Evolutionary conservation across 1,140 invertebrate genomes (phyloP), one percentile per base, ranked within the genome.

Genomic region (Nomia melanderi): DNA sequence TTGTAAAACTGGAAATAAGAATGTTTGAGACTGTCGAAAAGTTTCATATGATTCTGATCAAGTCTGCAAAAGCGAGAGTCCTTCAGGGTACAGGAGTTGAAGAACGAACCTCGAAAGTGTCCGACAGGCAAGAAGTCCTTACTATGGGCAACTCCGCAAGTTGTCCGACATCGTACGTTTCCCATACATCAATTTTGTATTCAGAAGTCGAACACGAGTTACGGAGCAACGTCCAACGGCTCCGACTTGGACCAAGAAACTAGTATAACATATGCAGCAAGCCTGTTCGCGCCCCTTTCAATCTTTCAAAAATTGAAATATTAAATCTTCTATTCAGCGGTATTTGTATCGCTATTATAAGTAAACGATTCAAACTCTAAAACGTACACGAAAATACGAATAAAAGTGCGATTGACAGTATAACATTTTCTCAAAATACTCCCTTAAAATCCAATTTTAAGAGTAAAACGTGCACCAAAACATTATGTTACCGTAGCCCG

Each of bases 81-180:
- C 53, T 5, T 27, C 9, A 27, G 2, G 4, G 47, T 33, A 25
- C 29, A 29, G 31, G 8, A 31, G 66, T 9, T 23, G 12, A n/a
- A 27, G 29, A 7, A 9, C 23, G 60, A 33, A 31, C 36, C 54
- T 41, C 36, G 9, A 17, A 27, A 36, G 54, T 36, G 5, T 41
- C 31, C 54, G 67, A 70, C 25, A 59, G n/a, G 36, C 27, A 29
- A 70, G n/a, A 59, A n/a, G 36, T 59, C 39, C 20, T 11, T 25
- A 27, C 54, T 70, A 8, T 25, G 25, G 2, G 12, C 11, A 70
- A 56, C 36, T 59, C 14, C 9, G 14, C n/a, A 59, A 70, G 25
- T 70, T 44, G 54, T 59, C 67, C 63, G 64, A 73, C 70, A 14
- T 64, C 17, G 59, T 23, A 62, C 50, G 44, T 53, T 64, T 36